These are phyloP conservation scores for Halocaridina rubra DNA, from an alignment of 2,888 invertebrate species.

Conservation along the genomic window DNA sequence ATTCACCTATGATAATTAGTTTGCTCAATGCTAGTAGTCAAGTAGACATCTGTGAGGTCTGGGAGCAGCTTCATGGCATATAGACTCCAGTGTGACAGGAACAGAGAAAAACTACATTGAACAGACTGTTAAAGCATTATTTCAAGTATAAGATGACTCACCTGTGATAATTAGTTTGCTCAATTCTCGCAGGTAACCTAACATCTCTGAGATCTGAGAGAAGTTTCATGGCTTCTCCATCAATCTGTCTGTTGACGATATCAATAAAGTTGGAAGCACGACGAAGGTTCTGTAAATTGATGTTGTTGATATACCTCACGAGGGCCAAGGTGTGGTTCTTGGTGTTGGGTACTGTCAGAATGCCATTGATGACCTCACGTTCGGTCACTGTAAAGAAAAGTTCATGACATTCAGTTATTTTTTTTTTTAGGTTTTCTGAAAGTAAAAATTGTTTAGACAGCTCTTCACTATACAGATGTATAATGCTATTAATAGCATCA, in stretches of 20 bases:
- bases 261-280: slow-evolving; percentile 96
- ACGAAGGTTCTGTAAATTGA: slow-evolving; percentile 93
- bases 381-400: slow-evolving; percentile 95
- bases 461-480: no score
- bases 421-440: no score
- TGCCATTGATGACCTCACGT: slow-evolving; percentile 95
- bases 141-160: no score
- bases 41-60: no score
- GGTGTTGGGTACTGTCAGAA: slow-evolving; percentile 91
- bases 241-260: slow-evolving; percentile 89
- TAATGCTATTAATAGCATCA: no score
- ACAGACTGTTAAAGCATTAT: no score
- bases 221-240: slow-evolving; percentile 91
- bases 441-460: no score
- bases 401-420: no score
- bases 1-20: background rate
- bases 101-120: no score
- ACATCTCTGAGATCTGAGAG: slow-evolving; percentile 90
- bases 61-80: no score
- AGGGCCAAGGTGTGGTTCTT: slow-evolving; percentile 96
- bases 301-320: slow-evolving; percentile 95
- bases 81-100: no score
- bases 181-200: slow-evolving; percentile 87
- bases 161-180: slow-evolving; percentile 89
- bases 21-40: no score